Evolutionary conservation across 1,140 invertebrate genomes (phyloP), one percentile per base, ranked within the genome.

Genomic region (Drosophila tropicalis): DNA sequence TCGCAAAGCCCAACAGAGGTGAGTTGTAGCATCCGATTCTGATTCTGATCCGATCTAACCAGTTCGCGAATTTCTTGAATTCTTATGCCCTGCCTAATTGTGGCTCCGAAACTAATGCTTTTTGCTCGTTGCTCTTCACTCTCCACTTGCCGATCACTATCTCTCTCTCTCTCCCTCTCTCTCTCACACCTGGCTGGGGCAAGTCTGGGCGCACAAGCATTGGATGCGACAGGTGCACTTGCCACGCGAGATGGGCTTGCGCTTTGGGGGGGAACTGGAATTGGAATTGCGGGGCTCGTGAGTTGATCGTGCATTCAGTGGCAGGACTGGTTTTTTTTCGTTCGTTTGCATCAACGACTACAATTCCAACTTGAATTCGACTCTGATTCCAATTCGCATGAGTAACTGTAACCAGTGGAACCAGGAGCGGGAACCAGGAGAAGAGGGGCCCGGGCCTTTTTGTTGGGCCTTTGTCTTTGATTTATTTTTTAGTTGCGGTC

Each of bases 211-310:
- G 65, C 72, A 78, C 82, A 85, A 67, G 78, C 82, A 70, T 55
- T 79, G 67, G 80, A 22, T 55, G 72, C 82, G 83, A 86, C 82
- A 86, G 82, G 82, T 86, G 82, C 76, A 87, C 64, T 86, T 86
- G 82, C 81, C 83, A 87, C 82, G 82, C 72, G 74, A 61, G 66
- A 70, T 78, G 57, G 66, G 80, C 70, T 73, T 78, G 57, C 63
- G 80, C 70, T 73, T 62, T 44, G 34, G 40, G 68, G 40, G 68
- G 51, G 47, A 77, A 77, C 75, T 62, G 61, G 60, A 65, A 76
- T 76, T 40, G 60, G 75, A 74, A 75, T 62, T 75, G 40, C 39
- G 36, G 58, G 25, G 55, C 56, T 57, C 41, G 39, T 57, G 29
- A 61, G 40, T 2, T 55, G 62, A 64, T 69, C 66, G 22, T 61